These are phyloP conservation scores for Chaunax sp. DNA, from an alignment of 2,797 vertebrate species.

Conservation along the genomic window DNA sequence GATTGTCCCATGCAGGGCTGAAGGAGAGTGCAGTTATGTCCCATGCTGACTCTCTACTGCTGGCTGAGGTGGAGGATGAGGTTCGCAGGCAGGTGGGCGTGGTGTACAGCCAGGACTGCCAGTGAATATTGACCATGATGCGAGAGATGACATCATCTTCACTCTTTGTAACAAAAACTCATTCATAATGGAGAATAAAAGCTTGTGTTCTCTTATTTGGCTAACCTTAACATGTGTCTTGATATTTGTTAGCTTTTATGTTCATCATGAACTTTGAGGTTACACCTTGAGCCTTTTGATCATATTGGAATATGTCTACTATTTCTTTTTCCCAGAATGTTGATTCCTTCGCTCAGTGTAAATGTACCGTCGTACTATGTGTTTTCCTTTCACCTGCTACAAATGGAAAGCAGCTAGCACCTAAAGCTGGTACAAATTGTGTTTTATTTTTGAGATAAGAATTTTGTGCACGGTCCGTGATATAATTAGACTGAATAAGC, in stretches of 20 bases:
- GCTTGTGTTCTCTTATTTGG: not conserved
- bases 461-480: too few relatives aligned
- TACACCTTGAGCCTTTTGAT: not conserved
- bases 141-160: not conserved
- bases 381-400: too few relatives aligned
- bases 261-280: not conserved
- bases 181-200: not conserved
- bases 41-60: slow-evolving; percentile 78
- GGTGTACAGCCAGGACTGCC: slow-evolving; percentile 79
- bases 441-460: too few relatives aligned
- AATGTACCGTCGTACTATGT: not conserved
- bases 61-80: slow-evolving; percentile 82
- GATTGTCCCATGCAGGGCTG: slow-evolving; percentile 65
- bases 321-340: too few relatives aligned
- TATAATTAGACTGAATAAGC: too few relatives aligned
- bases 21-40: slow-evolving; percentile 82
- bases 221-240: too few relatives aligned
- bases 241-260: too few relatives aligned
- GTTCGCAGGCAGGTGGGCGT: slow-evolving; percentile 81
- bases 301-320: too few relatives aligned
- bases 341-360: not conserved
- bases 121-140: slow-evolving; percentile 38
- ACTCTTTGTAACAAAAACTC: not conserved
- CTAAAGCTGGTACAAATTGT: too few relatives aligned
- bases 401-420: too few relatives aligned